Evolutionary conservation across 2,888 invertebrate species (phyloP).

Genomic region (Strigamia maritima): DNA sequence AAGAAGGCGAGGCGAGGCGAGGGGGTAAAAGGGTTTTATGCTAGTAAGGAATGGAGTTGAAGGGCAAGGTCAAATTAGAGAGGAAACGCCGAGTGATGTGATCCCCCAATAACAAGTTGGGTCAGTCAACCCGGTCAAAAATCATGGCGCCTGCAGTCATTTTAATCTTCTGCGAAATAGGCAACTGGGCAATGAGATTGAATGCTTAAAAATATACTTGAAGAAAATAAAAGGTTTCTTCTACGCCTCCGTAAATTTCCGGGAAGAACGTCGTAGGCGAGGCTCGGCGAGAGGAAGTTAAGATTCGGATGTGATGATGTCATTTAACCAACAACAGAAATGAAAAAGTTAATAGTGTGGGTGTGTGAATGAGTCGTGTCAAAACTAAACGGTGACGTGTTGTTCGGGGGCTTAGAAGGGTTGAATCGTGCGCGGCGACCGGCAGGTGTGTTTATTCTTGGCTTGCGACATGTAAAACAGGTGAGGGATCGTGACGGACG

Average conservation of each 20-base stretch:
- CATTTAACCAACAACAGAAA: background rate
- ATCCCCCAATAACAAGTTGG: background rate
- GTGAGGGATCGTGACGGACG: background rate
- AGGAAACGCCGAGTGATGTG: slow-evolving; percentile 15
- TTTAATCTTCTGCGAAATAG: slow-evolving; percentile 27
- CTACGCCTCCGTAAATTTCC: slow-evolving; percentile 19
- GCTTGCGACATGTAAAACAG: background rate
- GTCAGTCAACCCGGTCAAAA: slow-evolving; percentile 27
- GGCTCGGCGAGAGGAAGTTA: slow-evolving; percentile 3
- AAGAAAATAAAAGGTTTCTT: background rate
- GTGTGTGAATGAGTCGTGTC: background rate
- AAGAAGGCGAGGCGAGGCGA: background rate
- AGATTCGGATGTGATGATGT: slow-evolving; percentile 20
- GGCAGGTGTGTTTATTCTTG: background rate
- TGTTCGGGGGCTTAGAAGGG: background rate
- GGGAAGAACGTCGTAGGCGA: background rate
- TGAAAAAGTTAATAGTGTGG: background rate
- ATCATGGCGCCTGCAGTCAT: background rate
- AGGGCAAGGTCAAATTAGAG: slow-evolving; percentile 30
- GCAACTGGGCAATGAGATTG: slow-evolving; percentile 25
- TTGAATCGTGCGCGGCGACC: background rate
- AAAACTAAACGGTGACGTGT: background rate
- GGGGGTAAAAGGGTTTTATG: slow-evolving; percentile 12
- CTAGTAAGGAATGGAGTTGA: background rate
- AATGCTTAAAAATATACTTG: background rate